Conservation (phyloP, 2,888 invertebrate species). For the Chironomus riparius region DNA sequence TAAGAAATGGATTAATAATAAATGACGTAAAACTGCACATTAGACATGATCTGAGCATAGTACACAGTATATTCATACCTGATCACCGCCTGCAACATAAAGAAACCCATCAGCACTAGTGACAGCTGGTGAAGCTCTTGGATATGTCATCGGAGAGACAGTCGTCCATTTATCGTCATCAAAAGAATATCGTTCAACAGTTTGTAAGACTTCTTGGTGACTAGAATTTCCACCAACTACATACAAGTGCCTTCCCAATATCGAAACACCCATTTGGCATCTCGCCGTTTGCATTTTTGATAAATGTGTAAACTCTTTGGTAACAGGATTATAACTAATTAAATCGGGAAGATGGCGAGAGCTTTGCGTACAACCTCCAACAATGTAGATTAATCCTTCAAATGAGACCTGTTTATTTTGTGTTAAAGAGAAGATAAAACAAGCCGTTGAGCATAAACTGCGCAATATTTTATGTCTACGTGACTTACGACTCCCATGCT, state of each 20-base stretch:
- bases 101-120: slow-evolving; percentile 73
- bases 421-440: too few relatives aligned
- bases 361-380: slow-evolving; percentile 79
- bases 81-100: slow-evolving; percentile 79
- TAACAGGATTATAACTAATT: slow-evolving; percentile 69
- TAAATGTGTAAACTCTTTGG: slow-evolving; percentile 68
- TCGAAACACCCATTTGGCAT: slow-evolving; percentile 84
- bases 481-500: slow-evolving; percentile 81
- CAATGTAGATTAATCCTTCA: slow-evolving; percentile 66
- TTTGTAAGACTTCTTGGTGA: slow-evolving; percentile 65
- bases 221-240: slow-evolving; percentile 84
- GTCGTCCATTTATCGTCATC: slow-evolving; percentile 60
- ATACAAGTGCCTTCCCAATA: slow-evolving; percentile 66
- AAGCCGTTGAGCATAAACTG: too few relatives aligned
- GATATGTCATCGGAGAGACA: slow-evolving; percentile 61
- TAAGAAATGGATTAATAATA: not conserved
- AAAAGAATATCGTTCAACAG: slow-evolving; percentile 59
- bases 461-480: too few relatives aligned
- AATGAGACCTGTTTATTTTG: slow-evolving; percentile 30
- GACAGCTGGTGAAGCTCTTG: slow-evolving; percentile 74
- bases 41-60: too few relatives aligned
- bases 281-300: slow-evolving; percentile 71
- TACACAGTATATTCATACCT: slow-evolving; percentile 36
- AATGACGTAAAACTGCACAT: too few relatives aligned
- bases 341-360: slow-evolving; percentile 72